Conservation (phyloP, 2,888 invertebrate species). For the Hirudinaria manillensis region DNA sequence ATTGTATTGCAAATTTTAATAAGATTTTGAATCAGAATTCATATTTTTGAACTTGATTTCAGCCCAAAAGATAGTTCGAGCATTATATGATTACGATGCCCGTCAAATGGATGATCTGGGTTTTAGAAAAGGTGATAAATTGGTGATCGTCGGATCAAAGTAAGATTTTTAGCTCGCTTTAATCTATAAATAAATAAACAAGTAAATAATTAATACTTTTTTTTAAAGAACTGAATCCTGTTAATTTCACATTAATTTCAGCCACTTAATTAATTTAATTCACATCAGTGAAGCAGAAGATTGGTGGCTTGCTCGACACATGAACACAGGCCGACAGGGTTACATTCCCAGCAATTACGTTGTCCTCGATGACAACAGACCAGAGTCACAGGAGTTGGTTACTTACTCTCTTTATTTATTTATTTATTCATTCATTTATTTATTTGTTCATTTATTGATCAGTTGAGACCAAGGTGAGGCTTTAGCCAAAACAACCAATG, state of each 20-base stretch:
- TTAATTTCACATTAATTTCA: too few relatives aligned
- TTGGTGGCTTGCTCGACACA: conserved; percentile 41
- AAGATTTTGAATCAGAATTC: background rate
- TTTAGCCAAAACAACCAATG: background rate
- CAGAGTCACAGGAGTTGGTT: conserved; percentile 52
- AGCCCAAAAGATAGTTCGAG: conserved; percentile 53
- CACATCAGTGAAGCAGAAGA: conserved; percentile 33
- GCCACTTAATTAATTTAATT: too few relatives aligned
- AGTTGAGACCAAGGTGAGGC: background rate
- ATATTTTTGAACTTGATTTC: background rate
- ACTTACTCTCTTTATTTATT: background rate
- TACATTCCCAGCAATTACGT: conserved; percentile 97
- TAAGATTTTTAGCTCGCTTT: conserved; percentile 38
- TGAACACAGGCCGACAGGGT: conserved; percentile 57
- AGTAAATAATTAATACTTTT: background rate
- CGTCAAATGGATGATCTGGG: conserved; percentile 90
- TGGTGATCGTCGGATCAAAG: conserved; percentile 86
- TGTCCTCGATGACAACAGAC: conserved; percentile 51
- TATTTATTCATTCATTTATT: too few relatives aligned
- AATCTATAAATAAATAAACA: background rate
- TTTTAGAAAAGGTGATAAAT: conserved; percentile 85
- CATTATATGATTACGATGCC: conserved; percentile 89
- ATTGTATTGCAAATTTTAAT: background rate
- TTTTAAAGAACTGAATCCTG: too few relatives aligned
- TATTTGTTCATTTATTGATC: too few relatives aligned